Percentiles rank a stretch among this genome's conserved stretches.
Conservation (phyloP, 1,140 invertebrate genomes). For the Scaptomyza graminum region DNA sequence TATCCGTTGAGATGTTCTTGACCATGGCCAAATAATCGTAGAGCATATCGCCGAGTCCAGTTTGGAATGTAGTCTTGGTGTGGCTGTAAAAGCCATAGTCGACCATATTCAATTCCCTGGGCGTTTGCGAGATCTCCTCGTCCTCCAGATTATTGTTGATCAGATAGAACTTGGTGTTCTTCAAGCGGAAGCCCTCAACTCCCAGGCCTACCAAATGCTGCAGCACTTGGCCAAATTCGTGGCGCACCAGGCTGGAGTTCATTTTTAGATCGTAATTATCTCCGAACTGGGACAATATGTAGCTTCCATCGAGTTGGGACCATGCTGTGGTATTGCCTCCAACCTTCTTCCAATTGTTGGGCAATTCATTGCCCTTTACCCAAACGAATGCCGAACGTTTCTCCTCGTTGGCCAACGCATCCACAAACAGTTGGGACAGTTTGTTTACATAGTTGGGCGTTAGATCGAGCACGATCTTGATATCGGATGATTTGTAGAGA, state of each 20-base stretch:
- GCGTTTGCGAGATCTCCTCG: conserved; percentile 78
- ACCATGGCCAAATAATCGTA: conserved; percentile 86
- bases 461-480: conserved; percentile 84
- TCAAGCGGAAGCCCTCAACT: conserved; percentile 90
- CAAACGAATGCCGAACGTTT: conserved; percentile 76
- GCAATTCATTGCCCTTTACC: conserved; percentile 76
- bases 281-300: conserved; percentile 86
- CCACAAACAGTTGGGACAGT: conserved; percentile 78
- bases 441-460: conserved; percentile 85
- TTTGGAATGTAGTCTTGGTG: conserved; percentile 86
- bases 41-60: conserved; percentile 85
- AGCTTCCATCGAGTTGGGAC: conserved; percentile 85
- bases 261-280: conserved; percentile 88
- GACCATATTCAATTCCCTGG: conserved; percentile 49
- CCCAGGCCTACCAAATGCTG: conserved; percentile 88
- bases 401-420: conserved; percentile 67
- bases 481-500: conserved; percentile 55
- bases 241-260: conserved; percentile 85
- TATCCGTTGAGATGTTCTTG: conserved; percentile 85
- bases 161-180: conserved; percentile 87
- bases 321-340: conserved; percentile 86
- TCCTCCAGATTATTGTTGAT: conserved; percentile 85
- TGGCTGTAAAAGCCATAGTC: conserved; percentile 87
- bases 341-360: conserved; percentile 90
- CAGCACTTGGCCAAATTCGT: conserved; percentile 88